These are phyloP conservation scores for Thinocorus orbignyianus DNA, from an alignment of 2,113 vertebrate genomes.

Conservation along the genomic window DNA sequence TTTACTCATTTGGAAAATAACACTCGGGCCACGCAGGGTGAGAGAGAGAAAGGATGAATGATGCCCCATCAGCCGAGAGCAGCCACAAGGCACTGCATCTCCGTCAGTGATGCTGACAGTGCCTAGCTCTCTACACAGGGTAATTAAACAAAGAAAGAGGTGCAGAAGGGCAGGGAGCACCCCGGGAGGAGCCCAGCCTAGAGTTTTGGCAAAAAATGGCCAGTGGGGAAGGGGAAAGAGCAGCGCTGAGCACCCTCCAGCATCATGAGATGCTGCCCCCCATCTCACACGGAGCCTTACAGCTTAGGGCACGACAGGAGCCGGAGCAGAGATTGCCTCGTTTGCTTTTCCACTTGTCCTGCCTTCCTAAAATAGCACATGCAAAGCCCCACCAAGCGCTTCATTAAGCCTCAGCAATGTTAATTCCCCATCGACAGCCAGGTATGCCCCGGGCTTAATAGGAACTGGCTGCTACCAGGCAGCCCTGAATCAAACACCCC, in stretches of 20 bases:
- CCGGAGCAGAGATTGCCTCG: not conserved
- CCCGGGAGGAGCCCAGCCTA: fast-evolving
- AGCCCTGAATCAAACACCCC: not conserved
- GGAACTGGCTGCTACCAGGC: not conserved
- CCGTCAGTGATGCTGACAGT: not conserved
- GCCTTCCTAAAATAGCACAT: not conserved
- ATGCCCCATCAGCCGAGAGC: not conserved
- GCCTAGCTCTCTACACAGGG: not conserved
- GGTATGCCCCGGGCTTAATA: not conserved
- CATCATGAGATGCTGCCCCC: fast-evolving
- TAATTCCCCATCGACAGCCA: not conserved
- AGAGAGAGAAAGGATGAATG: not conserved
- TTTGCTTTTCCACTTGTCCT: not conserved
- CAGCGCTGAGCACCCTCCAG: not conserved
- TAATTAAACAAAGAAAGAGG: not conserved
- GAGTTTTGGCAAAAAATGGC: not conserved
- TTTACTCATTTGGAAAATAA: not conserved
- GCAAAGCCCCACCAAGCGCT: not conserved
- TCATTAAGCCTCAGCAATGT: not conserved
- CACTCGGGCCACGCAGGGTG: not conserved
- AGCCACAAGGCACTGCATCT: not conserved
- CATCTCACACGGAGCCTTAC: not conserved
- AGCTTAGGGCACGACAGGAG: not conserved
- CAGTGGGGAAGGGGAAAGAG: not conserved
- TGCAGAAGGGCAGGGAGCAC: not conserved